These are phyloP conservation scores for Meghimatium bilineatum DNA, from an alignment of 2,888 invertebrate species.

Conservation along the genomic window DNA sequence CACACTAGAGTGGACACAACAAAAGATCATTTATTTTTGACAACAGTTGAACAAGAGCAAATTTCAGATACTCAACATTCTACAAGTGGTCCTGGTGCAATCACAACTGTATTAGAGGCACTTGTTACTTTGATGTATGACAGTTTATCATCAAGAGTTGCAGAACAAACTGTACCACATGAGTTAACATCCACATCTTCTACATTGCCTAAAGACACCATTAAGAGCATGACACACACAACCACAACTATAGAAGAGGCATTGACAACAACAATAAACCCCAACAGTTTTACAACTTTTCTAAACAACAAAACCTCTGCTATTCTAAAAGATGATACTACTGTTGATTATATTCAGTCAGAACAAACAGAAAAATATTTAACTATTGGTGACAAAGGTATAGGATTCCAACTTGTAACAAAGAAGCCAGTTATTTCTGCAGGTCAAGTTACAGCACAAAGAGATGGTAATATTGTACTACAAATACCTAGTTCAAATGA, in stretches of 20 bases:
- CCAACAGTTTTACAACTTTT: conserved; percentile 12
- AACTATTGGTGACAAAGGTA: not conserved
- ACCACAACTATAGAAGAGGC: not conserved
- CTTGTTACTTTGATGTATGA: conserved; percentile 41
- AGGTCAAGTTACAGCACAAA: not conserved
- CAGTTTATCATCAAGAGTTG: conserved; percentile 32
- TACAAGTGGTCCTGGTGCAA: not conserved
- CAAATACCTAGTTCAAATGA: conserved; percentile 9
- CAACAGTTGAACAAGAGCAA: not conserved
- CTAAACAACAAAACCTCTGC: not conserved
- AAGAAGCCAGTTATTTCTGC: not conserved
- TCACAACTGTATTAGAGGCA: conserved; percentile 25
- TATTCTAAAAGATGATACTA: conserved; percentile 9
- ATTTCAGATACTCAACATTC: not conserved
- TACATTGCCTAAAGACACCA: not conserved
- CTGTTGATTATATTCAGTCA: not conserved
- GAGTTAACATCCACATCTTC: not conserved
- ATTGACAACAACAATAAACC: not conserved
- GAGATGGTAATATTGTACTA: not conserved
- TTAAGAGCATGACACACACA: not conserved
- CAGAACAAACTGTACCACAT: not conserved
- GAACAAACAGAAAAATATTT: not conserved
- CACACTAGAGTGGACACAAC: not conserved
- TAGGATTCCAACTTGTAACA: not conserved
- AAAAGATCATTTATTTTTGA: not conserved